Conservation (phyloP, 2,113 vertebrate genomes). For the Muntiacus muntjak region DNA sequence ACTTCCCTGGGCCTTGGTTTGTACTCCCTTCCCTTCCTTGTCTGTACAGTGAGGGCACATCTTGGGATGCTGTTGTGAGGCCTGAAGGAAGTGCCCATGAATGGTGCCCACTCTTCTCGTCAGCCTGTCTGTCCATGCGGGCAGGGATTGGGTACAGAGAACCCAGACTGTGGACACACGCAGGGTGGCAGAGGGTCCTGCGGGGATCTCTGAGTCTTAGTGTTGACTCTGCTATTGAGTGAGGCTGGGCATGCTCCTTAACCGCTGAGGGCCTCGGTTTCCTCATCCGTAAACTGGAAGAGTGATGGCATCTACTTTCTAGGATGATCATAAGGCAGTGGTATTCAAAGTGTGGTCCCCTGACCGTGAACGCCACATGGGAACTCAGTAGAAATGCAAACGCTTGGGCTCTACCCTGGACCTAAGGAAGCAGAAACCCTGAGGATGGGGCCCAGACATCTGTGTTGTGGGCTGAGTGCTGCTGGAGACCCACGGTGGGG, state of each 20-base stretch:
- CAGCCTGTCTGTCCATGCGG: rapidly evolving
- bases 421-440: not conserved
- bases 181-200: not conserved
- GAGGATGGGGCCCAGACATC: not conserved
- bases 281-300: not conserved
- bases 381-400: not conserved
- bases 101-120: not conserved
- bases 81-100: rapidly evolving
- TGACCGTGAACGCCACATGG: not conserved
- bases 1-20: not conserved
- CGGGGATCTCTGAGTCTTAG: not conserved
- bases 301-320: not conserved
- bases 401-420: not conserved
- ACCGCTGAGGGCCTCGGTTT: not conserved
- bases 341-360: not conserved
- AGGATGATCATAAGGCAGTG: not conserved
- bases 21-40: not conserved
- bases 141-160: not conserved
- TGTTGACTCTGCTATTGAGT: not conserved
- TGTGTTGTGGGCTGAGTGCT: not conserved
- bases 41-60: not conserved
- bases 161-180: not conserved
- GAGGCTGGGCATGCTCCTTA: not conserved
- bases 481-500: not conserved
- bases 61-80: not conserved